Conservation (phyloP, 1,140 invertebrate genomes). For the Adoxophyes honmai region DNA sequence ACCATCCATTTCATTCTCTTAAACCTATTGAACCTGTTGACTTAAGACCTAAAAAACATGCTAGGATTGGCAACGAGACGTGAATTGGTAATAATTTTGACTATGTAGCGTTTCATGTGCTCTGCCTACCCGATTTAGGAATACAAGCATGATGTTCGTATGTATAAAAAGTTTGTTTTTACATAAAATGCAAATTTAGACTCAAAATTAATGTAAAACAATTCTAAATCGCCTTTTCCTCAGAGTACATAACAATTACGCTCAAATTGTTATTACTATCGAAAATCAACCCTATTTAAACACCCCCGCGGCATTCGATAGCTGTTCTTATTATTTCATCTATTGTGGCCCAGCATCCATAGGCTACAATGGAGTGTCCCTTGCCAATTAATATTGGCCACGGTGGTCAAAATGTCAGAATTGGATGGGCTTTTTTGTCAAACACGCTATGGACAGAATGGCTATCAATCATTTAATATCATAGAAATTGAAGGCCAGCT, state of each 20-base stretch:
- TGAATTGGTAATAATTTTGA: too few species aligned
- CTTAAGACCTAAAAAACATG: too few species aligned
- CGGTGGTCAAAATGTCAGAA: constrained; percentile 64
- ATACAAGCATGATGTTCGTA: too few species aligned
- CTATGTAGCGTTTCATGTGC: too few species aligned
- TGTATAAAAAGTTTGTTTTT: too few species aligned
- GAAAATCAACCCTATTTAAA: constrained; percentile 33
- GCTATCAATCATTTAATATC: constrained; percentile 25
- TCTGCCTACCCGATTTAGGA: too few species aligned
- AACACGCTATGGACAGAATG: constrained; percentile 29
- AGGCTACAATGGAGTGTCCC: constrained; percentile 48
- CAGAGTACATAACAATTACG: constrained; percentile 25
- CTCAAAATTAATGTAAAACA: too few species aligned
- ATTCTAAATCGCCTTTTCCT: too few species aligned
- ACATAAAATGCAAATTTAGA: too few species aligned
- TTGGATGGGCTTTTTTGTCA: constrained; percentile 55
- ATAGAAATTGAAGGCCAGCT: constrained; percentile 7
- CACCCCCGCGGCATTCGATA: constrained; percentile 52
- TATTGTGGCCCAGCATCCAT: constrained; percentile 41
- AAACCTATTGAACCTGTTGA: too few species aligned
- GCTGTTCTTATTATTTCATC: constrained; percentile 55
- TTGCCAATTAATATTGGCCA: constrained; percentile 71
- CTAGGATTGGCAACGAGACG: too few species aligned
- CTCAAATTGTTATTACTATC: constrained; percentile 10
- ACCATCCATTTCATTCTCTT: too few species aligned